These are phyloP conservation scores for Buathra laborator DNA, from an alignment of 2,888 invertebrate genomes.

Conservation along the genomic window DNA sequence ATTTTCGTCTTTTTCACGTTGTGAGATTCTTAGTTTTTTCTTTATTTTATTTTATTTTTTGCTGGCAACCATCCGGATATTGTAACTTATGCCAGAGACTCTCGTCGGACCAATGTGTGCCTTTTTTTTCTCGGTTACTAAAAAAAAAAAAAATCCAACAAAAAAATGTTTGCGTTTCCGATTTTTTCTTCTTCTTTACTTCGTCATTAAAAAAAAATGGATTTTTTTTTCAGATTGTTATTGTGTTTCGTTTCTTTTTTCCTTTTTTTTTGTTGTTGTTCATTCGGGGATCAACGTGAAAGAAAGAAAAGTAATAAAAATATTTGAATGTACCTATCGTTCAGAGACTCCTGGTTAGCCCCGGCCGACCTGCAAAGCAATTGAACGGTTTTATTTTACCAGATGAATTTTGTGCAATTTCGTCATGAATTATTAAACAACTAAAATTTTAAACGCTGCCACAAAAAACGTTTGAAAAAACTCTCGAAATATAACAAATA, in stretches of 20 bases:
- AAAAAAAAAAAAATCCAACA: constrained; percentile 3
- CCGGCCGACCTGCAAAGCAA: constrained; percentile 84
- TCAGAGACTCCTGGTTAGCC: constrained; percentile 83
- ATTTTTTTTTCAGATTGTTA: background rate
- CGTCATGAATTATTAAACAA: constrained; percentile 33
- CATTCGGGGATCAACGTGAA: constrained; percentile 46
- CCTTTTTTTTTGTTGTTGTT: background rate
- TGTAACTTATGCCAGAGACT: constrained; percentile 62
- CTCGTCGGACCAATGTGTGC: constrained; percentile 44
- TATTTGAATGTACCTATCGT: constrained; percentile 82
- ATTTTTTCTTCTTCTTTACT: constrained; percentile 11
- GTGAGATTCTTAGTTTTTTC: background rate
- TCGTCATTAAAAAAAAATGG: background rate
- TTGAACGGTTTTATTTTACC: constrained; percentile 80
- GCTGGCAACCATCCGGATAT: constrained; percentile 66
- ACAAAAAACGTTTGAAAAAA: constrained; percentile 53
- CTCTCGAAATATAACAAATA: constrained; percentile 44
- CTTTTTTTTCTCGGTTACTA: constrained; percentile 30
- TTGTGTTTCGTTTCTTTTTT: background rate
- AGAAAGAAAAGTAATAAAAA: constrained; percentile 70
- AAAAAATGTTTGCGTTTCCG: constrained; percentile 4
- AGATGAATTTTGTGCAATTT: constrained; percentile 72
- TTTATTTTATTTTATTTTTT: constrained; percentile 37
- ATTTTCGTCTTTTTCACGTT: constrained; percentile 3
- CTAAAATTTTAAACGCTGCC: constrained; percentile 64